Evolutionary conservation across 2,888 invertebrate species (phyloP), one percentile per base, ranked within the genome.

Genomic region (Pheosia gnoma): DNA sequence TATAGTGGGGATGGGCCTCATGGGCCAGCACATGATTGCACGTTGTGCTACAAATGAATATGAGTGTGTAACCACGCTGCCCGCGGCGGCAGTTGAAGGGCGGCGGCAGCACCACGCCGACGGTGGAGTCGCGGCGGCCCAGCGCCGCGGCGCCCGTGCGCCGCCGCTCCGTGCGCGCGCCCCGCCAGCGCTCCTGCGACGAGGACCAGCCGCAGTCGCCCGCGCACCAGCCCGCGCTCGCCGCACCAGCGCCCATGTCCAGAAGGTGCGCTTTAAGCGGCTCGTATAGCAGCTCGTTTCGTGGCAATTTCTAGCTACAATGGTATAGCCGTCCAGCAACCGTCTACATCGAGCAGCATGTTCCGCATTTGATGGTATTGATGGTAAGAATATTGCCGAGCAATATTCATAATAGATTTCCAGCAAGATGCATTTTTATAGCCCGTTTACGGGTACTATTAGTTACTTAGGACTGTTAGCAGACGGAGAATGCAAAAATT

Each of bases 161-260:
- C 84, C 86, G 96, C 89, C 88, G 95, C 93, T 85, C 95, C 84
- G 78, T 95, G 93, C 83, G 95, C 94, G 86, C 95, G 94, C 86
- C 89, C 91, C 86, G 97, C 11, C 97, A 97, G 83, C 96, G 97
- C 84, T 97, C 97, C 81, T 97, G 97, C 85, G 97, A 97, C 80
- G 97, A 97, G 74, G 97, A 97, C 81, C 75, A 88, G 78, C 79
- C 74, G 57, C 78, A 64, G 57, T 76, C 77, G 74, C 75, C 69
- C 70, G 79, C 77, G 49, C 88, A 82, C 37, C 95, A 95, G 60
- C 86, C 94, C 0, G 96, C 95, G 5, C 91, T 97, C 8, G 95
- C 95, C 37, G 94, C 97, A 58, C 96, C 97, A 11, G 95, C 96
- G 4, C 95, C 95, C 37, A 95, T 97, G 91, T 96, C 97, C 0